These are phyloP conservation scores for Orthosia incerta DNA, from an alignment of 2,888 invertebrate genomes.

Conservation along the genomic window DNA sequence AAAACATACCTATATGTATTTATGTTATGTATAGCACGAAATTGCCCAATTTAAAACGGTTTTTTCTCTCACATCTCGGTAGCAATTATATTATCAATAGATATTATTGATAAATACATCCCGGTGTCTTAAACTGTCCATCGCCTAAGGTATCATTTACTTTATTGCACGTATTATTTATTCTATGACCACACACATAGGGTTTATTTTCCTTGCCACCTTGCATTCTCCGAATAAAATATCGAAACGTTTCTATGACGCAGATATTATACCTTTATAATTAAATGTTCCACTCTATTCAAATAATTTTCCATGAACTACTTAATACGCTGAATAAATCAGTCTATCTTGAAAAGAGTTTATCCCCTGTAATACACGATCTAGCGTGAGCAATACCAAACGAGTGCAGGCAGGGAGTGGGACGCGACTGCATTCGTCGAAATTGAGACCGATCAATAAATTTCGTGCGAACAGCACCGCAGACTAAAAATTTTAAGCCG, in stretches of 20 bases:
- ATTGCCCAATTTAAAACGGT: constrained; percentile 33
- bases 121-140: not conserved
- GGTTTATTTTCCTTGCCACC: not conserved
- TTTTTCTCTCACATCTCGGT: not conserved
- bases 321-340: not conserved
- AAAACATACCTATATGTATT: not conserved
- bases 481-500: constrained; percentile 9
- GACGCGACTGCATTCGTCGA: constrained; percentile 34
- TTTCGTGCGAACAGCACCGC: constrained; percentile 1
- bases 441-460: constrained; percentile 42
- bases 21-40: not conserved
- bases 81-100: constrained; percentile 33
- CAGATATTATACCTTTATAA: too few relatives aligned
- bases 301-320: constrained; percentile 11
- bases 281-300: not conserved
- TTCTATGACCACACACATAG: not conserved
- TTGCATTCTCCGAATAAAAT: not conserved
- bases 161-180: not conserved
- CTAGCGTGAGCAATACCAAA: not conserved
- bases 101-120: constrained; percentile 1
- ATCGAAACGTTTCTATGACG: not conserved
- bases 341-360: not conserved
- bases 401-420: constrained; percentile 22
- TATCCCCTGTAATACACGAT: not conserved
- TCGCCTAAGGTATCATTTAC: constrained; percentile 1